Base-by-base conservation (phyloP, 2,797 vertebrate species). In the Streptopelia turtur region DNA sequence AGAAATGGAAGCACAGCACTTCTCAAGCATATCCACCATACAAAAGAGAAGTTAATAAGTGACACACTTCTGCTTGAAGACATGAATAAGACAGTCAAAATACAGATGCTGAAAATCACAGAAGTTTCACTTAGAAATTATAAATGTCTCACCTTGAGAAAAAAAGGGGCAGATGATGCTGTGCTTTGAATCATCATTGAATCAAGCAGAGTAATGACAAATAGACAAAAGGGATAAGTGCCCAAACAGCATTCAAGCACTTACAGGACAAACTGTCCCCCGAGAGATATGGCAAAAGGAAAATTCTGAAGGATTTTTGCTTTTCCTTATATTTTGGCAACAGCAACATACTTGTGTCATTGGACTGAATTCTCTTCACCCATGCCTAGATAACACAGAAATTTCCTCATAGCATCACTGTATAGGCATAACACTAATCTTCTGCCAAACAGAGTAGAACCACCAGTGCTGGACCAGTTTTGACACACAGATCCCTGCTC, bases 251-350 rank as follows among this genome's bases (percentile, higher is more conserved):
- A 64, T 30, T 27, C 16, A 49, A 64, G 35, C 10, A 49, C 21
- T 66, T 57, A 41, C 74, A 60, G 57, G 56, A 59, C 64, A 56
- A 39, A 49, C n/a, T 59, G 39, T 49, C 66, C 45, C 37, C 14
- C 2, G 2, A 60, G 39, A 76, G 10, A 0, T 25, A 75, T 15
- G n/a, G n/a, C n/a, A n/a, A n/a, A n/a, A n/a, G n/a, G n/a, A n/a
- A n/a, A n/a, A n/a, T n/a, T n/a, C 31, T 49, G 41, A 27, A 66
- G 28, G 18, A 37, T 45, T 49, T 79, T 39, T 43, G 13, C 9
- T 83, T 35, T 75, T 70, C 35, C 23, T 60, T 56, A 23, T 7
- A 6, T 15, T 80, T 81, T 71, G 41, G 41, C 52, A 82, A 28
- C 1, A 1, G 28, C 49, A 49, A 43, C 8, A 16, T 21, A 37